These are phyloP conservation scores for Mythimna albipuncta DNA, from an alignment of 2,888 invertebrate species.

Conservation along the genomic window DNA sequence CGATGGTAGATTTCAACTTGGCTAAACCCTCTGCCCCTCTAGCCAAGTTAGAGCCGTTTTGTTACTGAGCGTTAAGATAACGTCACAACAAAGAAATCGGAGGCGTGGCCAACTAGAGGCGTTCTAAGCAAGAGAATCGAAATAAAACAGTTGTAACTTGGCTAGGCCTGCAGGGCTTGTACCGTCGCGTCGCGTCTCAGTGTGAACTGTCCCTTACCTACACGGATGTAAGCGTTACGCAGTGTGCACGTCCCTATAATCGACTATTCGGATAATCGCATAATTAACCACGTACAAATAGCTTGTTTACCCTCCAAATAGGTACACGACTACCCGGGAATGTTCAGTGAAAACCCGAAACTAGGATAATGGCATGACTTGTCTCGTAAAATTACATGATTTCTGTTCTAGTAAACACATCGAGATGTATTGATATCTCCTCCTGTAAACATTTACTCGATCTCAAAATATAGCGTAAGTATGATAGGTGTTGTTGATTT, in stretches of 20 bases:
- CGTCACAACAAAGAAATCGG: no score
- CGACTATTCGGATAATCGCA: constrained; percentile 51
- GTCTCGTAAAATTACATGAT: constrained; percentile 71
- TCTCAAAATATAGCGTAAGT: constrained; percentile 36
- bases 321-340: constrained; percentile 32
- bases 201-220: background rate
- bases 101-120: no score
- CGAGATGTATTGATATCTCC: constrained; percentile 62
- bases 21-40: no score
- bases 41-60: no score
- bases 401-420: constrained; percentile 74
- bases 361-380: constrained; percentile 71
- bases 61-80: no score
- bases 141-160: no score
- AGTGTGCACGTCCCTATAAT: constrained; percentile 52
- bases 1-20: no score
- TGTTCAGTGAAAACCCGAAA: constrained; percentile 56
- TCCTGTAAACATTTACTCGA: constrained; percentile 43
- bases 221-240: constrained; percentile 7
- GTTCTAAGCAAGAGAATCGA: no score
- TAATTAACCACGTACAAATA: constrained; percentile 61
- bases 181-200: background rate
- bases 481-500: constrained; percentile 40
- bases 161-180: background rate
- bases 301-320: constrained; percentile 61